A percentile compares a stretch with the other conserved stretches of the same genome.
Conservation (phyloP, 2,797 vertebrate genomes). For the Glossophaga mutica region DNA sequence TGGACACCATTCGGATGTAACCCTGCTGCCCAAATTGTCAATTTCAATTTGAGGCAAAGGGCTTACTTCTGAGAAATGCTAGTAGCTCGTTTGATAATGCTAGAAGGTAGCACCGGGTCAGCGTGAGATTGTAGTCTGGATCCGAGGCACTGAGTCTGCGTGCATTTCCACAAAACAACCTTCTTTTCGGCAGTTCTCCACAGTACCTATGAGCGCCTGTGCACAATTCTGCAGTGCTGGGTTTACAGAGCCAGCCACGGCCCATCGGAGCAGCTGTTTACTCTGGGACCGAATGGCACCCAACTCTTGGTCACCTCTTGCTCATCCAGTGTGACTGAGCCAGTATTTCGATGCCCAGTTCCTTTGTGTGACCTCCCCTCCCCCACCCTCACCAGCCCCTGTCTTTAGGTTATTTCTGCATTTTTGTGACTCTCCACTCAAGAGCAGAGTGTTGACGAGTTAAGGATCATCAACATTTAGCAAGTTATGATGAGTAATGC, state of each 20-base stretch:
- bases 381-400: not conserved
- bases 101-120: not conserved
- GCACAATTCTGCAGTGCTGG: not conserved
- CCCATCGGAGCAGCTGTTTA: constrained; percentile 31
- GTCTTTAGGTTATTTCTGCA: not conserved
- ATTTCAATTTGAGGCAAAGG: constrained; percentile 39
- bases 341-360: not conserved
- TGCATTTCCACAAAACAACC: not conserved
- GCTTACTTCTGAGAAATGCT: constrained; percentile 47
- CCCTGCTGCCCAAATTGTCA: constrained; percentile 15
- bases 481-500: not conserved
- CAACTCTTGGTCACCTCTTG: not conserved
- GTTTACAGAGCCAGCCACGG: not conserved
- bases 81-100: constrained; percentile 13
- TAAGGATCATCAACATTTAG: not conserved
- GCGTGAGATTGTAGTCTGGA: not conserved
- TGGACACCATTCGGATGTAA: not conserved
- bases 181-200: constrained; percentile 45
- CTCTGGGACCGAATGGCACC: not conserved
- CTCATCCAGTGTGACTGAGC: constrained; percentile 9
- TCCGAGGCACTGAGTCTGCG: not conserved
- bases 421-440: not conserved
- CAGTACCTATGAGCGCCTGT: not conserved
- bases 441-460: not conserved
- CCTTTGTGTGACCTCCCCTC: not conserved